Base-by-base conservation (phyloP, 2,797 vertebrate species). In the Sus cebifrons region DNA sequence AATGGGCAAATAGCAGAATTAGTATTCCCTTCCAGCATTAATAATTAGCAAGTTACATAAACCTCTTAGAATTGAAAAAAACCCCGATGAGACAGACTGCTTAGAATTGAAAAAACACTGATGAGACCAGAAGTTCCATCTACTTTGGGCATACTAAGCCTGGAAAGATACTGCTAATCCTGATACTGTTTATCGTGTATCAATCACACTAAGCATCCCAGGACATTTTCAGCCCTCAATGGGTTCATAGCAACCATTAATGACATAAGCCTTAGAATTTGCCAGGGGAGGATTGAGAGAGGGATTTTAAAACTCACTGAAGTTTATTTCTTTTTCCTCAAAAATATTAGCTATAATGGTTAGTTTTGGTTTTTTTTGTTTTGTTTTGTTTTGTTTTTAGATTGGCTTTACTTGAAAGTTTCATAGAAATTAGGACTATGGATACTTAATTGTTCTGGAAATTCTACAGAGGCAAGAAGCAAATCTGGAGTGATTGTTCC, bases 1-100 rank as follows among this genome's bases (percentile, higher is more conserved):
- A 91, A 56, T 78, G n/a, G 4, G 25, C 40, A 40, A 54, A 54
- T 3, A 74, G 13, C 15, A 67, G 77, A 81, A 20, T 86, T 54
- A 54, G 5, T 77, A 44, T 49, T 83, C 75, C 23, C 44, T 93
- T 77, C 29, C 18, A 86, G 90, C 21, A 27, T 74, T 70, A 74
- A 40, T 92, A 73, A 58, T 78, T 56, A 92, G 36, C 54, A 95
- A 89, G 44, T 89, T 89, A 49, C 7, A 1, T 49, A 65, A 54
- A 75, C 82, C 11, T 32, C 6, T 60, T 36, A 89, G 29, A 75
- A 29, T 1, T 75, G 44, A 75, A 75, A 49, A 62, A 49, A 49
- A 49, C 6, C 9, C 44, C 44, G 9, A 49, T 49, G 44, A 49
- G 6, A 49, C 44, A 49, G 44, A 21, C 49, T 67, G 8, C 6